phyloP scores from a whole-genome alignment of 2,888 invertebrate species.

The Phalera bucephala region DNA sequence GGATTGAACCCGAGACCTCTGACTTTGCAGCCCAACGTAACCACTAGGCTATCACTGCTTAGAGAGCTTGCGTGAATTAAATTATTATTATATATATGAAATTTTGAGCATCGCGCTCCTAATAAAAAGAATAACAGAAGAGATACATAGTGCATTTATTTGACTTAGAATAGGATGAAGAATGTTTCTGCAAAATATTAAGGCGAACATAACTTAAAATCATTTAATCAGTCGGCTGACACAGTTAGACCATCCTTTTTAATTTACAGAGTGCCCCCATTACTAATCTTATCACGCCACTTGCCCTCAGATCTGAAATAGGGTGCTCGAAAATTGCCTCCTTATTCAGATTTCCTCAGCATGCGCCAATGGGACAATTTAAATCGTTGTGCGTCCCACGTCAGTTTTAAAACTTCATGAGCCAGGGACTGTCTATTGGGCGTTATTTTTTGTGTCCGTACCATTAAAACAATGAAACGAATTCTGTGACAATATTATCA shows the following conservation, averaged over 20 bases:
- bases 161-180: too few relatives aligned
- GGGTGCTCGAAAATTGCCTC: slow-evolving; percentile 56
- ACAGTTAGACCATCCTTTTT: slow-evolving; percentile 60
- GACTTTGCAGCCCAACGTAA: too few relatives aligned
- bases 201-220: too few relatives aligned
- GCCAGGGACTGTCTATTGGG: slow-evolving; percentile 38
- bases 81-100: too few relatives aligned
- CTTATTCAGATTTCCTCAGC: slow-evolving; percentile 60
- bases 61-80: too few relatives aligned
- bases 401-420: slow-evolving; percentile 59
- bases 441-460: slow-evolving; percentile 40
- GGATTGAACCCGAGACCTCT: too few relatives aligned
- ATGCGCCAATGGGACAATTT: slow-evolving; percentile 53
- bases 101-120: too few relatives aligned
- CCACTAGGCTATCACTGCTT: too few relatives aligned
- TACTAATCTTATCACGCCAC: slow-evolving; percentile 58
- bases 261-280: slow-evolving; percentile 67
- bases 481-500: slow-evolving; percentile 37
- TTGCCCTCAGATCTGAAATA: slow-evolving; percentile 59
- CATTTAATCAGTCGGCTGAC: too few relatives aligned
- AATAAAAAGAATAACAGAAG: too few relatives aligned
- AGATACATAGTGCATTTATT: too few relatives aligned
- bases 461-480: slow-evolving; percentile 59
- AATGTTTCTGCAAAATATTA: too few relatives aligned
- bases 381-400: slow-evolving; percentile 49